These are phyloP conservation scores for Tetraodon nigroviridis DNA, from an alignment of 2,113 vertebrate genomes.

Conservation along the genomic window DNA sequence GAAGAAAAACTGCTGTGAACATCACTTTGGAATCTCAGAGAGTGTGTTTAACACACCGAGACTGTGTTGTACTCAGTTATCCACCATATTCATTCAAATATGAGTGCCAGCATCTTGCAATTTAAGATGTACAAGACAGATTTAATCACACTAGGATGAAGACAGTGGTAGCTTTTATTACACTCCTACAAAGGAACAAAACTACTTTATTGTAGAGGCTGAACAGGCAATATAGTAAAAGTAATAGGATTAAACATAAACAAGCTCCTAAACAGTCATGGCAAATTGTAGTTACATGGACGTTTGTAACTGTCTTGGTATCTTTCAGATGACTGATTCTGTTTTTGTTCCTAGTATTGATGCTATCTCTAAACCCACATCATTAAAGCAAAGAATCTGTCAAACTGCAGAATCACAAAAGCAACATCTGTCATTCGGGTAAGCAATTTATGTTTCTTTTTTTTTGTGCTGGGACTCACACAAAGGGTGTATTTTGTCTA, in stretches of 20 bases:
- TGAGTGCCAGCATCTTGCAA: constrained; percentile 11
- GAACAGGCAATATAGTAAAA: too few species aligned
- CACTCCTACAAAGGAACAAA: too few species aligned
- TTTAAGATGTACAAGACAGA: not conserved
- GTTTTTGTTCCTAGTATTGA: not conserved
- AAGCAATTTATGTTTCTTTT: not conserved
- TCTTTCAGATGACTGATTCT: not conserved
- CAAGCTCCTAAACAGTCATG: not conserved
- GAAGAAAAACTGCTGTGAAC: constrained; percentile 30
- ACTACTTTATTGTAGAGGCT: too few species aligned
- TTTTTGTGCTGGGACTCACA: not conserved
- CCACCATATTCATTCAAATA: constrained; percentile 9
- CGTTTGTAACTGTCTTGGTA: not conserved
- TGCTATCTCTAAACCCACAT: not conserved
- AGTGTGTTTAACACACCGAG: constrained; percentile 15
- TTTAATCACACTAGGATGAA: constrained; percentile 7
- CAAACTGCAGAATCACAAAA: not conserved
- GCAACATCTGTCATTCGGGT: not conserved
- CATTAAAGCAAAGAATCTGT: not conserved
- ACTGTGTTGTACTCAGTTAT: constrained; percentile 1
- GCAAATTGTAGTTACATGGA: not conserved
- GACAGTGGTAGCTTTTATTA: too few species aligned
- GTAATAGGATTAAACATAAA: not conserved
- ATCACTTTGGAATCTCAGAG: constrained; percentile 17
- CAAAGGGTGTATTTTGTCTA: not conserved